Conservation (phyloP, 2,797 vertebrate species). For the Sebastes oblongus region DNA sequence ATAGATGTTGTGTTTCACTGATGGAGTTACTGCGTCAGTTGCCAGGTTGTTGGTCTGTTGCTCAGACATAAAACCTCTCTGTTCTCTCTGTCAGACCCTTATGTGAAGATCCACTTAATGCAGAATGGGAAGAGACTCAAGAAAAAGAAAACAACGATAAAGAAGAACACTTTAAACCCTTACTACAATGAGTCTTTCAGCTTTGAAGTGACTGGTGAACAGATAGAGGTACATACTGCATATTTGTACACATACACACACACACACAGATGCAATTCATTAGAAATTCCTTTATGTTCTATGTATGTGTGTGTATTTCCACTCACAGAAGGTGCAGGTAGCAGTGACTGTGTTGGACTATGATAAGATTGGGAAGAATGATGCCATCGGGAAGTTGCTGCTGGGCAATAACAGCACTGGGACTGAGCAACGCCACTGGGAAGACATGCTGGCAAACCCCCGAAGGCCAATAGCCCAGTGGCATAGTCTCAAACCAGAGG, state of each 20-base stretch:
- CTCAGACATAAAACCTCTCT: slow-evolving; percentile 41
- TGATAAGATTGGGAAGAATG: slow-evolving; percentile 99
- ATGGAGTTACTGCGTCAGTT: slow-evolving; percentile 35
- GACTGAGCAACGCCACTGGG: slow-evolving; percentile 94
- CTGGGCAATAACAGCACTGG: slow-evolving; percentile 91
- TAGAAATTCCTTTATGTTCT: neutral
- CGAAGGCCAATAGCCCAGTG: slow-evolving; percentile 97
- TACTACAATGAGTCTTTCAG: slow-evolving; percentile 99
- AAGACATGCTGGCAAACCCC: slow-evolving; percentile 97
- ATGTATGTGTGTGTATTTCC: slow-evolving; percentile 1
- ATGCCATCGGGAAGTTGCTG: slow-evolving; percentile 97
- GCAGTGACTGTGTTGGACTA: slow-evolving; percentile 99
- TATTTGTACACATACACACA: neutral
- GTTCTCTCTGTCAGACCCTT: slow-evolving; percentile 88
- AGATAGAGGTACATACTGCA: slow-evolving; percentile 89
- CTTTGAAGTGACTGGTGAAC: slow-evolving; percentile 97
- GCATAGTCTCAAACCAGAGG: slow-evolving; percentile 93
- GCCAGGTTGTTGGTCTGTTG: slow-evolving; percentile 36
- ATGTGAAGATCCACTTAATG: slow-evolving; percentile 98
- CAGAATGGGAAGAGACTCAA: slow-evolving; percentile 98
- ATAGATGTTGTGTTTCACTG: slow-evolving; percentile 50
- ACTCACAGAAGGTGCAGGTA: slow-evolving; percentile 92
- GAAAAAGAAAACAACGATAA: slow-evolving; percentile 99
- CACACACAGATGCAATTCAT: neutral
- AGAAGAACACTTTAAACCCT: slow-evolving; percentile 98